Evolutionary conservation across 2,113 vertebrate species (phyloP), one percentile per base, ranked within the genome.

Genomic region (Dicrurus megarhynchus): DNA sequence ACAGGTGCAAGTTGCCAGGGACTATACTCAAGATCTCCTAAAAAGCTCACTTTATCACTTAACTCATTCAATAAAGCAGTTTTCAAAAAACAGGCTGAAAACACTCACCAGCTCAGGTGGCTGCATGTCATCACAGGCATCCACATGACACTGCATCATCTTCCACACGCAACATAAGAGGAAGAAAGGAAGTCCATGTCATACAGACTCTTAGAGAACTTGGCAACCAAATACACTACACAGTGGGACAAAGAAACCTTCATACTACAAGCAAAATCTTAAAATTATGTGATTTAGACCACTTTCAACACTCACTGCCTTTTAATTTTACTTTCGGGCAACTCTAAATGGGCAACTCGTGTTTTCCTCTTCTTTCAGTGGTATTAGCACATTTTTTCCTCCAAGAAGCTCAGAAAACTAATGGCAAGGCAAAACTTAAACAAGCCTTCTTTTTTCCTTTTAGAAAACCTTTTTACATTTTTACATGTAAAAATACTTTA

Each of bases 81-180:
- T 88, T 79, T 41, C 46, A 55, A 59, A 64, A 47, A 42, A 32
- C 7, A 84, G 15, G 10, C 0, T 46, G 35, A 52, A 61, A 35
- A 47, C 13, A 97, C 97, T 97, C 47, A 97, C 97, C 96, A 97
- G 0, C 59, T 97, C 97, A 44, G 97, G 97, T 14, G 97, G 96
- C 46, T 97, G 97, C 94, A 97, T 97, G 76, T 97, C 97, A 17
- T 97, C 97, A 91, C 97, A 97, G 70, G 97, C 97, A 82, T 97
- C 97, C 33, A 97, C 97, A 3, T 97, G 97, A 76, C 97, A 97
- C 39, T 97, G 97, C 96, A 97, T 97, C 97, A 97, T 97, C 97
- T 97, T 92, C 53, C 82, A 91, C 47, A 42, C 3, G 16, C 20
- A 56, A 93, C 6, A 3, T 3, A 49, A 55, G 16, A 91, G 12